phyloP scores from a whole-genome alignment of 2,113 vertebrate genomes.

The Pithys albifrons region DNA sequence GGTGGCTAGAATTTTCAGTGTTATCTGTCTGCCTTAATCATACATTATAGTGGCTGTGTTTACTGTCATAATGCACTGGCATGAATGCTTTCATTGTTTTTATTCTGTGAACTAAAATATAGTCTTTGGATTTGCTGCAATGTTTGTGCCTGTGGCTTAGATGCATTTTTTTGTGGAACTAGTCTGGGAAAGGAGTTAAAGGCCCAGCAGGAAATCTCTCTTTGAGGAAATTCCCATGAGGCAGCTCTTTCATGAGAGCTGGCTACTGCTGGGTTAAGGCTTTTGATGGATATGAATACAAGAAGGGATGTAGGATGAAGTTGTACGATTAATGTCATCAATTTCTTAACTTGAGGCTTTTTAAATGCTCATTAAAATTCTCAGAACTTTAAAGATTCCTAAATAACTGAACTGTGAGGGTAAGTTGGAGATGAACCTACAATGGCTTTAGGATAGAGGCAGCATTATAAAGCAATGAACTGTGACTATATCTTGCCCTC shows the following conservation, averaged over 20 bases:
- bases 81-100: not conserved
- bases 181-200: not conserved
- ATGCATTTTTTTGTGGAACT: not conserved
- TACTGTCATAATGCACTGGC: not conserved
- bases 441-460: not conserved
- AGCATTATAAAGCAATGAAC: not conserved
- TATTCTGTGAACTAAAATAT: not conserved
- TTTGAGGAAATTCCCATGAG: not conserved
- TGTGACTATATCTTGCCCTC: not conserved
- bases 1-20: not conserved
- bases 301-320: not conserved
- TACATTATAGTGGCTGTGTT: rapidly evolving
- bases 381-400: not conserved
- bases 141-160: not conserved
- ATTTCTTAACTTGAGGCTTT: not conserved
- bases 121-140: not conserved
- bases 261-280: not conserved
- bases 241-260: not conserved
- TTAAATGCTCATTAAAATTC: not conserved
- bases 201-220: not conserved
- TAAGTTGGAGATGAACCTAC: not conserved
- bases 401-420: not conserved
- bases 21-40: not conserved
- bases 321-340: not conserved
- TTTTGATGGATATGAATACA: not conserved